Evolutionary conservation across 2,797 vertebrate genomes (phyloP).

Genomic region (Hyperoplus lanceolatus): DNA sequence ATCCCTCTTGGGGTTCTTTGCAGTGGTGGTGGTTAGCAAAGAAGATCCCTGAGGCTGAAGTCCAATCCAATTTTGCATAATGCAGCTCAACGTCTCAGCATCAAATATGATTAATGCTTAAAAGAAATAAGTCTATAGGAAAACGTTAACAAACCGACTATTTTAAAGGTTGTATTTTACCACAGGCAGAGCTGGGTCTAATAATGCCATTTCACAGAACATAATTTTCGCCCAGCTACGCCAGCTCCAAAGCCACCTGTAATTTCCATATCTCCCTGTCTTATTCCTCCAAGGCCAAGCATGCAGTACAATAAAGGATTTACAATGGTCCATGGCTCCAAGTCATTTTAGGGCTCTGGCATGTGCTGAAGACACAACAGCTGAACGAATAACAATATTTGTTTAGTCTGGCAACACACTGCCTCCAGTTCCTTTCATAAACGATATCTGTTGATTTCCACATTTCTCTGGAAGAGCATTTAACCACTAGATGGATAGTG

Average conservation of each 20-base stretch:
- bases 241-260: conserved; percentile 61
- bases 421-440: conserved; percentile 33
- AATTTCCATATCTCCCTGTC: conserved; percentile 70
- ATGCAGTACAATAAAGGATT: conserved; percentile 67
- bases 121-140: background rate
- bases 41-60: background rate
- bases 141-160: conserved; percentile 4
- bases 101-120: conserved; percentile 18
- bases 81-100: background rate
- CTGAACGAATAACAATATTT: conserved; percentile 55
- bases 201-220: conserved; percentile 47
- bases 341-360: conserved; percentile 62
- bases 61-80: background rate
- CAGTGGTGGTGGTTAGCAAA: conserved; percentile 8
- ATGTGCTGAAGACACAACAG: conserved; percentile 52
- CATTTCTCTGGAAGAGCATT: conserved; percentile 11
- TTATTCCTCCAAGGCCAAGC: conserved; percentile 52
- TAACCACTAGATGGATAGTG: background rate
- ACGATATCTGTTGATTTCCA: conserved; percentile 41
- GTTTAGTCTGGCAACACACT: conserved; percentile 42
- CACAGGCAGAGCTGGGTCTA: conserved; percentile 35
- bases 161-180: conserved; percentile 23
- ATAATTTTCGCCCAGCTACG: conserved; percentile 35
- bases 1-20: conserved; percentile 14
- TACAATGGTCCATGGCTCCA: conserved; percentile 42